Conservation (phyloP, 1,140 invertebrate species). For the Dendroctonus ponderosae region DNA sequence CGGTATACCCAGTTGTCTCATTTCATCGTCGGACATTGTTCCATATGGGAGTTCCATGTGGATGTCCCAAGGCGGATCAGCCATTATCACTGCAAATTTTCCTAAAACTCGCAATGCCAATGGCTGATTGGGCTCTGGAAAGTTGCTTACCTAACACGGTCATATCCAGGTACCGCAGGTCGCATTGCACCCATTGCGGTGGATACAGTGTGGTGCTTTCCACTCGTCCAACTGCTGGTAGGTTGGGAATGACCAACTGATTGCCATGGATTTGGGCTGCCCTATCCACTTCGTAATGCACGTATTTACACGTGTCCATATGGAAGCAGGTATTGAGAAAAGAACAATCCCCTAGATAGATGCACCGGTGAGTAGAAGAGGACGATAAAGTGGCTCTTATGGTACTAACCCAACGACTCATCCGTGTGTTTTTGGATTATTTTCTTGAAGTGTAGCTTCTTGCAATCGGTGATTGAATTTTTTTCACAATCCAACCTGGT, state of each 20-base stretch:
- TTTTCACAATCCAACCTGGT: slow-evolving; percentile 86
- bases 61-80: slow-evolving; percentile 97
- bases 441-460: slow-evolving; percentile 94
- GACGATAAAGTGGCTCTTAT: too few relatives aligned
- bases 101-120: slow-evolving; percentile 59
- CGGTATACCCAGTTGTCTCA: slow-evolving; percentile 88
- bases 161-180: slow-evolving; percentile 94
- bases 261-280: slow-evolving; percentile 42
- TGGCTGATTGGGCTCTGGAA: background rate
- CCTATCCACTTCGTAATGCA: slow-evolving; percentile 89
- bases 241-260: slow-evolving; percentile 29
- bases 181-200: slow-evolving; percentile 96
- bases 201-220: slow-evolving; percentile 74
- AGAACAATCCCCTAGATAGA: slow-evolving; percentile 84
- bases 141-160: slow-evolving; percentile 72
- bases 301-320: slow-evolving; percentile 98
- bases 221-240: slow-evolving; percentile 42
- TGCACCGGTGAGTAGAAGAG: background rate
- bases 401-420: slow-evolving; percentile 62
- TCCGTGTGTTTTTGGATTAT: slow-evolving; percentile 97
- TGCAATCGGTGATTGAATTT: slow-evolving; percentile 65
- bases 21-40: slow-evolving; percentile 99
- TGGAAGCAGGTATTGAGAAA: slow-evolving; percentile 98
- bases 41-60: slow-evolving; percentile 98
- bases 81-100: slow-evolving; percentile 93